Base-by-base conservation (phyloP, 2,113 vertebrate species). In the Oryzias woworae region DNA sequence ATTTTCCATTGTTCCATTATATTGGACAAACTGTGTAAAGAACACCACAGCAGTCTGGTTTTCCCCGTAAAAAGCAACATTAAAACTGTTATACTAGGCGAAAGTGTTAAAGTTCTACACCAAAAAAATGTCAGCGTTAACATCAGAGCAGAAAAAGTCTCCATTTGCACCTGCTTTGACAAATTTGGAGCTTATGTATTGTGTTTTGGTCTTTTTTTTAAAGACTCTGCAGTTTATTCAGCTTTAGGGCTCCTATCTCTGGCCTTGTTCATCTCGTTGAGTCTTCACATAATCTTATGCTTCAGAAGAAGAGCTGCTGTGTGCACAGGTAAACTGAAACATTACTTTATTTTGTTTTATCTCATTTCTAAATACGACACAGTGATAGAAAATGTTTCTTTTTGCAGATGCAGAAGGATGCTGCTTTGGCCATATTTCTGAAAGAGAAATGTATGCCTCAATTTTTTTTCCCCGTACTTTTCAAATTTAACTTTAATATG, bases 241-340 rank as follows among this genome's bases (percentile, higher is more conserved):
- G 53, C 24, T 13, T 18, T 91, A 66, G 8, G 0, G 17, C n/a
- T 90, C 28, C 52, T 73, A 3, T 78, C 62, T 13, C 3, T 83
- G 63, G 83, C 83, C 61, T 71, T 93, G 62, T 3, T 72, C 1
- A 53, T 90, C 12, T 91, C 92, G 8, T 0, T 90, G 18, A 82
- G 64, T 51, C 16, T 92, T 26, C 92, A 92, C 46, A 3, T 87
- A 22, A 15, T 80, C 50, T 64, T 91, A 16, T 91, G 66, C 76
- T 31, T 73, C 36, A 84, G 58, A 75, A 71, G 12, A 36, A 66
- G 58, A 66, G 8, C 53, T 0, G 24, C 13, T 28, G 47, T 47
- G 4, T 74, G 48, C 41, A 62, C 17, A 90, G 89, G 90, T 91
- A 78, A 46, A 44, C 8, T 0, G 13, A 14, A 23, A 10, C 13